Base-by-base conservation (phyloP, 1,140 invertebrate genomes). In the Mycetomoellerius zeteki region DNA sequence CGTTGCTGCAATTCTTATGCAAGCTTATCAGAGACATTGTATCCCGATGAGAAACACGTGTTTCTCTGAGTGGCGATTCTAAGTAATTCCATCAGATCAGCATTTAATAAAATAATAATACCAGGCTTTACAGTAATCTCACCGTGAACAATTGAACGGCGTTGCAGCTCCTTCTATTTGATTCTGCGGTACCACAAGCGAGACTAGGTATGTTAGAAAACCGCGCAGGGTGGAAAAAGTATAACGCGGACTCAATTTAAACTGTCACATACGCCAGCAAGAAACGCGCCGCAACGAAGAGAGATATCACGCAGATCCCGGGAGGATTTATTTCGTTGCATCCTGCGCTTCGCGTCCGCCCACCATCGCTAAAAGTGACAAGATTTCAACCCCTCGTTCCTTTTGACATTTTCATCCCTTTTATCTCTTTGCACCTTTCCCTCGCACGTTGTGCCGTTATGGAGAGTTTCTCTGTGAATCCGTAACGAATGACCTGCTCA, bases 221-320 rank as follows among this genome's bases (percentile, higher is more conserved):
- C 52, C 87, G 75, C 43, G 50, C 24, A 43, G 37, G 21, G 50
- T 21, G 58, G 37, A 67, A 65, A 84, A 84, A 84, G 69, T 56
- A 90, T 78, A 73, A 78, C 81, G 72, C 24, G 60, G 37, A 88
- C 88, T 88, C 86, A 86, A 90, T 91, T 90, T 88, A 82, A 90
- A 76, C 82, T 90, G 89, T 82, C 86, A 58, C 50, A 54, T 64
- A 62, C 27, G 71, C 71, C 60, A 19, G 85, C 76, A 86, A 90
- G 76, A 90, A 91, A 58, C 52, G 43, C 75, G 50, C 16, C 71
- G 50, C 60, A 81, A 88, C 76, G 56, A 69, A 62, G 52, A 64
- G 47, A 85, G 69, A 90, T 86, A 76, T 77, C 56, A 27, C 43
- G 52, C 16, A 27, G 60, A 86, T 81, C 75, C 52, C 76, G 21